Conservation (phyloP, 2,888 invertebrate species). For the Drosophila vallismaia region DNA sequence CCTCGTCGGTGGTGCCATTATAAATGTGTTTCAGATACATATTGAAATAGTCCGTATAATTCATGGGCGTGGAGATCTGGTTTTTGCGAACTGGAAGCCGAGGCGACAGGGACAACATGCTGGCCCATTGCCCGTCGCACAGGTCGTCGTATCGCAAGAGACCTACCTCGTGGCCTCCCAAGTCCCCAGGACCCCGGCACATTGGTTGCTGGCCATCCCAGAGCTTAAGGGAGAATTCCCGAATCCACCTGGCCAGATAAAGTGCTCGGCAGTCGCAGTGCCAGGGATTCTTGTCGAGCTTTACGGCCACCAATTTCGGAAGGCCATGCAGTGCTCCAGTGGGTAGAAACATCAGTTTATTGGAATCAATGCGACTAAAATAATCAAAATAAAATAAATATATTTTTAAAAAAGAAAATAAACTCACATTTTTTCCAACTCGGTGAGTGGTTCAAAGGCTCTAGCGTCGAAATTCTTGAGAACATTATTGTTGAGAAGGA, state of each 20-base stretch:
- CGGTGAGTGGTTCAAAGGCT: slow-evolving; percentile 83
- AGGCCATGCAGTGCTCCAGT: slow-evolving; percentile 86
- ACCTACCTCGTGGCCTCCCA: slow-evolving; percentile 85
- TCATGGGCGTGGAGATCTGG: slow-evolving; percentile 82
- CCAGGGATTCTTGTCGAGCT: slow-evolving; percentile 88
- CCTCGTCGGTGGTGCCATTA: slow-evolving; percentile 74
- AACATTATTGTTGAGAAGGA: slow-evolving; percentile 87
- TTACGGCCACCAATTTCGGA: slow-evolving; percentile 85
- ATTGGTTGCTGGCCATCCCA: slow-evolving; percentile 85
- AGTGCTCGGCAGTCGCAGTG: slow-evolving; percentile 87
- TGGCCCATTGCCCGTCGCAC: slow-evolving; percentile 90
- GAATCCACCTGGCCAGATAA: slow-evolving; percentile 87
- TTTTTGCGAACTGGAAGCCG: slow-evolving; percentile 82
- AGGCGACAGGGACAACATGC: slow-evolving; percentile 85
- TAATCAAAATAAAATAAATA: neutral
- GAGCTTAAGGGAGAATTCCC: slow-evolving; percentile 84
- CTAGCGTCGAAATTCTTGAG: slow-evolving; percentile 84
- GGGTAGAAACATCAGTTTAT: slow-evolving; percentile 87
- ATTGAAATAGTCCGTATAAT: slow-evolving; percentile 83
- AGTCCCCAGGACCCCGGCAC: slow-evolving; percentile 85
- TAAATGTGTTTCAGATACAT: slow-evolving; percentile 83
- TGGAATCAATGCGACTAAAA: slow-evolving; percentile 85
- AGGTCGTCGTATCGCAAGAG: slow-evolving; percentile 87
- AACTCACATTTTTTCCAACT: slow-evolving; percentile 85
- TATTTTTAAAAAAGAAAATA: neutral